phyloP scores from a whole-genome alignment of 2,797 vertebrate genomes.

The Anas georgica region DNA sequence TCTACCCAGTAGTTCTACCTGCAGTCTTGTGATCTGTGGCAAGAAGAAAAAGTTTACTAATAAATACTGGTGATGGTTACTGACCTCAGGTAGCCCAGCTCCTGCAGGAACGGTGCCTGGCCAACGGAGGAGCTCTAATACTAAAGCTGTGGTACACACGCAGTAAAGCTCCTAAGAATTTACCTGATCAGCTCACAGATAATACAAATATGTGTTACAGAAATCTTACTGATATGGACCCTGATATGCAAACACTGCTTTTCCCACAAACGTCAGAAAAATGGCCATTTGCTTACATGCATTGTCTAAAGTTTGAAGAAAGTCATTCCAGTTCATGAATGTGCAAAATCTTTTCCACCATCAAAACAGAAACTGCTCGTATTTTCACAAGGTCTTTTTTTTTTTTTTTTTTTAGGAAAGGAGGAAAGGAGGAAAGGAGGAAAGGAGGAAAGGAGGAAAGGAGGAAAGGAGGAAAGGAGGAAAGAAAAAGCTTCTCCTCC shows the following conservation, averaged over 20 bases:
- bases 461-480: too few relatives aligned
- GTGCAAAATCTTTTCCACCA: background rate
- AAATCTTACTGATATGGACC: background rate
- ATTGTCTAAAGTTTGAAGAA: background rate
- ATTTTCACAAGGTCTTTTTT: background rate
- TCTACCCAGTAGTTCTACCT: background rate
- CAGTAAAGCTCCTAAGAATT: background rate
- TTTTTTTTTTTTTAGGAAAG: too few relatives aligned
- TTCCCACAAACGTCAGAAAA: background rate
- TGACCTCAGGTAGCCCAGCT: background rate
- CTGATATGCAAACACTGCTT: background rate
- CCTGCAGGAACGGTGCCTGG: background rate
- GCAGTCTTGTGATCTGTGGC: too few relatives aligned
- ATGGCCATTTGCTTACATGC: background rate
- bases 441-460: too few relatives aligned
- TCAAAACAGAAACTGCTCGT: background rate
- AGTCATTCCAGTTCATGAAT: fast-evolving
- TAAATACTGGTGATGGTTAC: background rate
- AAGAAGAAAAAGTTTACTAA: background rate
- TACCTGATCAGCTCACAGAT: background rate
- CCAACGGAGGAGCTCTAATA: background rate
- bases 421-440: too few relatives aligned
- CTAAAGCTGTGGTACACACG: background rate
- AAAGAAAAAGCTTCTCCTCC: background rate
- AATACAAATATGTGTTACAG: background rate